Evolutionary conservation across 2,888 invertebrate genomes (phyloP).

Genomic region (Fissipunctia ypsillon): DNA sequence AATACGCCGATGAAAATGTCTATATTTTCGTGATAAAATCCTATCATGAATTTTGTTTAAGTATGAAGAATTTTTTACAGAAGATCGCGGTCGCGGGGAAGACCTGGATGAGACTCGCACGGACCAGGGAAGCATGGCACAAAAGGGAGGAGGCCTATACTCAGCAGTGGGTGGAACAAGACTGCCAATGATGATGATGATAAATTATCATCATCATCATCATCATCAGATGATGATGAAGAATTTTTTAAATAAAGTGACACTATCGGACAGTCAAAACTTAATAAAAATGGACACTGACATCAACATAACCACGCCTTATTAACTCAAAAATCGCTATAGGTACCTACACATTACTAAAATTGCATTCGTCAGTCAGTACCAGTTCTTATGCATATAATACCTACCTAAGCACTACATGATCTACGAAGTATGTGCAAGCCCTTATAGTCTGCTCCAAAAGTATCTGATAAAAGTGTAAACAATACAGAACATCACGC

Average conservation of each 20-base stretch:
- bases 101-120: no score
- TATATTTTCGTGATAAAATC: background rate
- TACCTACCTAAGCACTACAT: background rate
- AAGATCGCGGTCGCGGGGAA: no score
- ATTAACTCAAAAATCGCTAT: background rate
- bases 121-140: no score
- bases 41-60: background rate
- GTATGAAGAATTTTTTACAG: background rate
- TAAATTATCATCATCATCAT: no score
- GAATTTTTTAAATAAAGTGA: background rate
- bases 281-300: background rate
- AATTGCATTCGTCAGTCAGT: background rate
- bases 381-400: background rate
- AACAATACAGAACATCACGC: no score
- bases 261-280: background rate
- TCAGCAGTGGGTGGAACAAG: no score
- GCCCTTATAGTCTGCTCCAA: background rate
- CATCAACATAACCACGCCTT: background rate
- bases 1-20: no score
- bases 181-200: no score
- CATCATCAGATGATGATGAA: no score
- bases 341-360: background rate
- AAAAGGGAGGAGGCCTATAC: no score
- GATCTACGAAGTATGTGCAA: background rate
- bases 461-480: background rate